Percentiles rank a stretch among this genome's conserved stretches.
phyloP scores from a whole-genome alignment of 2,888 invertebrate genomes.

The Harmothoe impar region DNA sequence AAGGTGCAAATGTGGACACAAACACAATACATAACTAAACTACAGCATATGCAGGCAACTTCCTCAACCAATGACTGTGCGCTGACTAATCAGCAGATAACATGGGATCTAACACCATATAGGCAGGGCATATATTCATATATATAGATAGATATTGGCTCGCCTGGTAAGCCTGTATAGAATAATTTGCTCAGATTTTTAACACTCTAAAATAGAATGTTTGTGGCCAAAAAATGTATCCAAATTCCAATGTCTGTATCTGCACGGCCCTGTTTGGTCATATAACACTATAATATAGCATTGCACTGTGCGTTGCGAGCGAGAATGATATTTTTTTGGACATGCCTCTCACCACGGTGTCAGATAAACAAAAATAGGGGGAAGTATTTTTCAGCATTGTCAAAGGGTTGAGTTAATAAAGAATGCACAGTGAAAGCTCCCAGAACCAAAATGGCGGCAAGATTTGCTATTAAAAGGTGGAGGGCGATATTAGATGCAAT shows the following conservation, averaged over 20 bases:
- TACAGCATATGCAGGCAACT: conserved; percentile 50
- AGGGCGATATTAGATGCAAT: conserved; percentile 33
- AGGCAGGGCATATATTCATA: conserved; percentile 27
- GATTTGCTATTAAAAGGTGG: conserved; percentile 43
- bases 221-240: not conserved
- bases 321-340: not conserved
- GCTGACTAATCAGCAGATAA: not conserved
- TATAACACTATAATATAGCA: conserved; percentile 2
- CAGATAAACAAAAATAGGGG: not conserved
- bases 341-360: not conserved
- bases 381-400: not conserved
- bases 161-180: not conserved
- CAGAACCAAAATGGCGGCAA: conserved; percentile 36
- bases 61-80: conserved; percentile 61
- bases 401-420: conserved; percentile 19
- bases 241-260: not conserved
- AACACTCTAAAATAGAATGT: too few species aligned
- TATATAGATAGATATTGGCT: not conserved
- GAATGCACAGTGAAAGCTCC: conserved; percentile 44
- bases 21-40: conserved; percentile 47
- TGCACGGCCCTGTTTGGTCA: not conserved
- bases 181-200: too few species aligned
- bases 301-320: conserved; percentile 40
- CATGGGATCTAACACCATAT: not conserved
- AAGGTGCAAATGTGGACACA: conserved; percentile 53